Conservation (phyloP, 2,888 invertebrate genomes). For the Andrena marginata region DNA sequence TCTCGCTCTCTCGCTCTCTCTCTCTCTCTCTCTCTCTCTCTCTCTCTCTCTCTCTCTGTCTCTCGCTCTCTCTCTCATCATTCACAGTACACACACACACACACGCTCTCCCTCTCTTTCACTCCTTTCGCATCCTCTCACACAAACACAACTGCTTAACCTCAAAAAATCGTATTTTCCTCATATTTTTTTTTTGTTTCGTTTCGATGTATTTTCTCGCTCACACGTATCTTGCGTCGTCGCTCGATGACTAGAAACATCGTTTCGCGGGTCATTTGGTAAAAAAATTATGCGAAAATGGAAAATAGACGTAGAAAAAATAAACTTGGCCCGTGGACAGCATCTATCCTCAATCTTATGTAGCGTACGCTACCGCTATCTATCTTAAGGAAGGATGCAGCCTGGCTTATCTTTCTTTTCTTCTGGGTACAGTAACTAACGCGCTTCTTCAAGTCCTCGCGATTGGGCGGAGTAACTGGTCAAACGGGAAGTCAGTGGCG, state of each 20-base stretch:
- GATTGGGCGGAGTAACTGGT: constrained; percentile 81
- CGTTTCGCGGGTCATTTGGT: constrained; percentile 81
- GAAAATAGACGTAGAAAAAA: constrained; percentile 79
- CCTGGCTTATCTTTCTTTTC: constrained; percentile 57
- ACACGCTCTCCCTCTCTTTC: constrained; percentile 25
- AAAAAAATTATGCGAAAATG: constrained; percentile 83
- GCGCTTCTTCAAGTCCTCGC: constrained; percentile 64
- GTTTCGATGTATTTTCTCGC: constrained; percentile 58
- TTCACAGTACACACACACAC: no score
- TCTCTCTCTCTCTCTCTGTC: constrained; percentile 4
- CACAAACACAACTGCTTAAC: constrained; percentile 48
- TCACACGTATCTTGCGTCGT: constrained; percentile 63
- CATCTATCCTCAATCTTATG: constrained; percentile 22
- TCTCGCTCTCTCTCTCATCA: no score
- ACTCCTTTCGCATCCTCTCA: constrained; percentile 62
- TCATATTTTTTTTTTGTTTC: constrained; percentile 49
- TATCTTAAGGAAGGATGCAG: constrained; percentile 43
- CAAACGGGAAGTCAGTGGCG: constrained; percentile 70
- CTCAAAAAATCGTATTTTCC: constrained; percentile 41
- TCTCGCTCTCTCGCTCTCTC: background rate
- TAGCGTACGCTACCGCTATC: constrained; percentile 1
- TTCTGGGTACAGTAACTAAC: constrained; percentile 60
- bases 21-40: no score
- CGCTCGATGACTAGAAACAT: constrained; percentile 82
- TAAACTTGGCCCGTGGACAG: constrained; percentile 73